Conservation (phyloP, 2,888 invertebrate species). For the Drosophila fulvimacula region DNA sequence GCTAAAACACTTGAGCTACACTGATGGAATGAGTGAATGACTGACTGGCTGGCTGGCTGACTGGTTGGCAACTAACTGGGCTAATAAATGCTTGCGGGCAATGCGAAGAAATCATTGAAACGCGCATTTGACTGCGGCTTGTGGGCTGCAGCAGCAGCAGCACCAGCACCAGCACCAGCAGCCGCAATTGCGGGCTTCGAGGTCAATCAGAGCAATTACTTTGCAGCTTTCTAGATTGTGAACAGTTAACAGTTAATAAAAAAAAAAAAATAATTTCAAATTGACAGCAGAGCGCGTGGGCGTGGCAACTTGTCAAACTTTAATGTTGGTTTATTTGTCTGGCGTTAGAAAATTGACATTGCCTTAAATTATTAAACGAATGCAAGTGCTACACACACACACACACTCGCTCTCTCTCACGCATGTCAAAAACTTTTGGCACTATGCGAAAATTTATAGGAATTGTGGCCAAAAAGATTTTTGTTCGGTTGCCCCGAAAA, state of each 20-base stretch:
- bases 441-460: conserved; percentile 62
- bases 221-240: conserved; percentile 14
- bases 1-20: conserved; percentile 36
- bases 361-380: conserved; percentile 65
- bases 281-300: not conserved
- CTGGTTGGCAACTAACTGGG: conserved; percentile 29
- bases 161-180: conserved; percentile 3
- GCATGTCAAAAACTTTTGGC: conserved; percentile 66
- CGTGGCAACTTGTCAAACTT: conserved; percentile 29
- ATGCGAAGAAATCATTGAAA: conserved; percentile 49
- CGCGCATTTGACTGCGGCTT: conserved; percentile 66
- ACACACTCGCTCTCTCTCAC: conserved; percentile 24
- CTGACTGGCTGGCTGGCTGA: conserved; percentile 16
- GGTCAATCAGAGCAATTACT: conserved; percentile 71
- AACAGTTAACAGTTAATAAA: conserved; percentile 4
- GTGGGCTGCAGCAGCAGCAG: conserved; percentile 48
- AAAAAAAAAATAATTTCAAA: not conserved
- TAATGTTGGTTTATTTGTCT: conserved; percentile 8
- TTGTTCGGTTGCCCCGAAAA: conserved; percentile 26
- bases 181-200: conserved; percentile 63
- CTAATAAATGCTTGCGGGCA: conserved; percentile 23
- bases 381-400: conserved; percentile 13
- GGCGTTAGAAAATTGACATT: conserved; percentile 45
- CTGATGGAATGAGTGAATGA: conserved; percentile 12
- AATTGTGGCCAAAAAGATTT: conserved; percentile 42